A percentile compares a stretch with the other conserved stretches of the same genome.
Evolutionary conservation across 2,113 vertebrate genomes (phyloP).

Genomic region (Atlantisia rogersi): DNA sequence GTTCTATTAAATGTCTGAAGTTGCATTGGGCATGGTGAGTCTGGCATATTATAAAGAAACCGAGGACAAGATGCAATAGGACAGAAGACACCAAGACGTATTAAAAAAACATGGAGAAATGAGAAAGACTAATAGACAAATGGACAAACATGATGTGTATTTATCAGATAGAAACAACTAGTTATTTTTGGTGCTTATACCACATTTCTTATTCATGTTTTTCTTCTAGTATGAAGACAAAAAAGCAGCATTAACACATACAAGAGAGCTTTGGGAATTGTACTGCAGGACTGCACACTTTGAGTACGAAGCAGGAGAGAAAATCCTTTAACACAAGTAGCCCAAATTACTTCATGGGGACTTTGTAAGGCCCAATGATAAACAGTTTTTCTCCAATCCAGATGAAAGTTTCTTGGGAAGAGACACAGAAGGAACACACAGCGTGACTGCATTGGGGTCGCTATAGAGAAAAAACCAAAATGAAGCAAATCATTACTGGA

Average conservation of each 20-base stretch:
- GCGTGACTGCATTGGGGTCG: conserved; percentile 76
- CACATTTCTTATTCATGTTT: neutral
- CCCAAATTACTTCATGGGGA: conserved; percentile 81
- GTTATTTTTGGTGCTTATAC: neutral
- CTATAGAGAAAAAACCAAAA: conserved; percentile 65
- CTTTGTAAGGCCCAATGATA: conserved; percentile 83
- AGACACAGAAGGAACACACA: conserved; percentile 89
- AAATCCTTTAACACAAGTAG: conserved; percentile 83
- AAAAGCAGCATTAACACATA: conserved; percentile 70
- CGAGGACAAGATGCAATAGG: neutral
- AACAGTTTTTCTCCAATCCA: conserved; percentile 85
- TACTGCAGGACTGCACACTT: conserved; percentile 59
- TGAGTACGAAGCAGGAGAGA: conserved; percentile 84
- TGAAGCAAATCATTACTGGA: neutral
- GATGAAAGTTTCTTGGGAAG: conserved; percentile 75
- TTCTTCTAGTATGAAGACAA: neutral
- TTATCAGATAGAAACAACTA: neutral
- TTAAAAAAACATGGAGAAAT: neutral
- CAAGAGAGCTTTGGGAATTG: conserved; percentile 80
- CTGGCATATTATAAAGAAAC: too few relatives aligned
- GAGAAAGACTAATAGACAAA: neutral
- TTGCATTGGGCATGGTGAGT: too few relatives aligned
- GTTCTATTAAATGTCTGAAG: too few relatives aligned
- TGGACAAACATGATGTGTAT: neutral
- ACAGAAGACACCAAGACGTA: neutral